phyloP scores from a whole-genome alignment of 2,888 invertebrate genomes.

The Globia sparganii region DNA sequence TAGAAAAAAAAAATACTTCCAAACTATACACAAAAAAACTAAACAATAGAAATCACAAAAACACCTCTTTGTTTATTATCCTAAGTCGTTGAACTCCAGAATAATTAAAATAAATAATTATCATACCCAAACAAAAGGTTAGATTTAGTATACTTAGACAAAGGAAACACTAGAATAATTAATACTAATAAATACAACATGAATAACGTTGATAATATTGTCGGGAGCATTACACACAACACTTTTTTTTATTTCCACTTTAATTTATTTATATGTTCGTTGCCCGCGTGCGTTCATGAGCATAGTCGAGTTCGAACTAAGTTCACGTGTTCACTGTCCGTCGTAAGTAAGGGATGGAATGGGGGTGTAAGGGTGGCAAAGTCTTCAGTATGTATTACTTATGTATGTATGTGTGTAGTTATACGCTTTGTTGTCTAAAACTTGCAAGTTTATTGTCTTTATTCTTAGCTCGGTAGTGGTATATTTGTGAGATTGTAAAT shows the following conservation, averaged over 20 bases:
- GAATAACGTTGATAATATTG: slow-evolving; percentile 80
- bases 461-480: background rate
- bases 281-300: slow-evolving; percentile 62
- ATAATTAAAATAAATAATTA: slow-evolving; percentile 43
- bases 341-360: slow-evolving; percentile 41
- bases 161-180: slow-evolving; percentile 82
- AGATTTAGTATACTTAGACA: slow-evolving; percentile 82
- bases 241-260: slow-evolving; percentile 5
- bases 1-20: background rate
- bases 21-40: slow-evolving; percentile 4
- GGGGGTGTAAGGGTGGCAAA: slow-evolving; percentile 57
- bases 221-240: slow-evolving; percentile 72
- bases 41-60: slow-evolving; percentile 40
- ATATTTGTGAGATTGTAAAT: background rate
- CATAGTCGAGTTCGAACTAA: slow-evolving; percentile 72
- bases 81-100: slow-evolving; percentile 29
- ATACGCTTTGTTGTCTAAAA: background rate
- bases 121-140: slow-evolving; percentile 60
- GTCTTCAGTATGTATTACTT: slow-evolving; percentile 32
- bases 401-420: slow-evolving; percentile 1
- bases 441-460: slow-evolving; percentile 17
- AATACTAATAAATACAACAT: slow-evolving; percentile 84
- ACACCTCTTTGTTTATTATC: slow-evolving; percentile 5
- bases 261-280: slow-evolving; percentile 10
- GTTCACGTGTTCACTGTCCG: slow-evolving; percentile 59